Evolutionary conservation across 1,140 invertebrate species (phyloP), one percentile per base, ranked within the genome.

Genomic region (Macrobrachium rosenbergii): DNA sequence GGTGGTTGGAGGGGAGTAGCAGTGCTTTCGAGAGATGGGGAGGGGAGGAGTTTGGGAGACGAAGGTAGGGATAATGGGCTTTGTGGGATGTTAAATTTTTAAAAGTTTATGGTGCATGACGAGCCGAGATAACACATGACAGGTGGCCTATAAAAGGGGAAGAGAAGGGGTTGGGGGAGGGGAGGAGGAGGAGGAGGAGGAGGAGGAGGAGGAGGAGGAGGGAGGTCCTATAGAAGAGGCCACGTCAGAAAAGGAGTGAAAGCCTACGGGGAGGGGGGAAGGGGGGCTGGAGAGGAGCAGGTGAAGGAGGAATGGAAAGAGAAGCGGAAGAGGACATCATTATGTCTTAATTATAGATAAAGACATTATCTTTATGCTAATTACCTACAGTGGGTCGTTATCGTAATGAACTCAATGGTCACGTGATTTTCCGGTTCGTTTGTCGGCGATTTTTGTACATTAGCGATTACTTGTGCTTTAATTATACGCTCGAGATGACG

Each of bases 81-180:
- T 75, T 75, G 72, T 52, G 72, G 72, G 72, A 16, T 75, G 72
- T 77, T 77, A 77, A 77, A 77, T 77, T 58, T 77, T 77, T 77
- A 77, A 58, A 8, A 77, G 19, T 77, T 77, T 77, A 77, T 58
- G 75, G 59, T 45, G 45, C 75, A 43, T 77, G 45, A 77, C 75
- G 37, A n/a, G 12, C 52, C 17, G 23, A 28, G 69, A 37, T 72
- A 37, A n/a, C 21, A 16, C 45, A 58, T 45, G 72, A 75, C 72
- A 75, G 72, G 72, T 75, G 72, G 72, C 43, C 58, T 62, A 63
- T 62, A 19, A 60, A 63, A 60, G 78, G 21, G 23, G 60, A 43
- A 17, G 60, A 80, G 78, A 80, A 59, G 60, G 7, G 62, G 78
- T 1, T 45, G 62, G 58, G 23, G 77, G 59, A 45, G 23, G 77